These are phyloP conservation scores for Zootermopsis nevadensis DNA, from an alignment of 2,888 invertebrate species.

Conservation along the genomic window DNA sequence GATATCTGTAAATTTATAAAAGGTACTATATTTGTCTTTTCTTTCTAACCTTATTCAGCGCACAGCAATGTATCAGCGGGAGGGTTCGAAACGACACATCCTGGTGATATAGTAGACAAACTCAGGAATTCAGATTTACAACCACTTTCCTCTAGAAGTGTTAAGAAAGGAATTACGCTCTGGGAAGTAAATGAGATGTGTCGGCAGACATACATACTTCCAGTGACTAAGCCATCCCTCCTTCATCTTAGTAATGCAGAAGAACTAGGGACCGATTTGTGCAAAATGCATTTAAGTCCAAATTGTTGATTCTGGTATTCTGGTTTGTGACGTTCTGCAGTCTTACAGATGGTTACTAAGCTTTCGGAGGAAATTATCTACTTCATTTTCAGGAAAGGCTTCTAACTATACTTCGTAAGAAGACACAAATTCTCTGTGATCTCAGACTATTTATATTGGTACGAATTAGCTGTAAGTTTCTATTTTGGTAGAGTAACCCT, in stretches of 20 bases:
- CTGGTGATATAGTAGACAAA: constrained; percentile 25
- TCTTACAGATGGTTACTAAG: too few species aligned
- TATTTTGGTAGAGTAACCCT: too few species aligned
- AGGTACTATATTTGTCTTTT: not conserved
- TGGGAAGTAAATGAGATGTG: constrained; percentile 68
- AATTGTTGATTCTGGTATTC: too few species aligned
- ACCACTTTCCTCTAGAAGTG: constrained; percentile 60
- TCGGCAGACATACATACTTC: constrained; percentile 58
- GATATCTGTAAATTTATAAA: too few species aligned
- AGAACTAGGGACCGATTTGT: not conserved
- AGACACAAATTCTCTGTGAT: too few species aligned
- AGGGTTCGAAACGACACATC: not conserved
- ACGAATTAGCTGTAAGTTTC: too few species aligned
- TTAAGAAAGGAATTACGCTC: constrained; percentile 66
- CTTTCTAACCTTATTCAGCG: not conserved
- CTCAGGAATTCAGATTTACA: constrained; percentile 41
- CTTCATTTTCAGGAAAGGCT: too few species aligned
- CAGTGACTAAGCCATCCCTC: not conserved
- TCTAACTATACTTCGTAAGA: too few species aligned
- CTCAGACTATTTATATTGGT: too few species aligned
- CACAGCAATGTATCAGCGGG: not conserved
- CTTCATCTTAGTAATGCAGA: not conserved
- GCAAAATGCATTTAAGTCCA: not conserved
- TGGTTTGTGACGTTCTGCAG: too few species aligned
- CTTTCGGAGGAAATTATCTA: too few species aligned